A percentile compares a stretch with the other conserved stretches of the same genome.
Conservation (phyloP, 2,888 invertebrate species). For the Pelosia muscerda region DNA sequence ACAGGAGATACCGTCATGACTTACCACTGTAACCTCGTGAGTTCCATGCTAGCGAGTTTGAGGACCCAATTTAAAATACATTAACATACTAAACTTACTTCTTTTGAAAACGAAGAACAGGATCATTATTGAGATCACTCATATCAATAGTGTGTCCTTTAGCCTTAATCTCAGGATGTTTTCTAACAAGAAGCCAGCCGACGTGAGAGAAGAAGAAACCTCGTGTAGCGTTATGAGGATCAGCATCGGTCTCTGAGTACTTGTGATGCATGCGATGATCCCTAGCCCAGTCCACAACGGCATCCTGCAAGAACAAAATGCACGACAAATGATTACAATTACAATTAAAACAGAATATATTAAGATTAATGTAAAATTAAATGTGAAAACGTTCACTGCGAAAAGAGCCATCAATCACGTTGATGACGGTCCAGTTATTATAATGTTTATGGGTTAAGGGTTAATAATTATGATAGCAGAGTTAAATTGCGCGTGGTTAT, state of each 20-base stretch:
- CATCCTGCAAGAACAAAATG: slow-evolving; percentile 81
- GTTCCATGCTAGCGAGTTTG: too few relatives aligned
- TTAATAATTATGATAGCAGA: neutral
- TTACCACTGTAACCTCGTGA: too few relatives aligned
- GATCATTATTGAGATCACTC: slow-evolving; percentile 93
- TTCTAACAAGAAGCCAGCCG: slow-evolving; percentile 96
- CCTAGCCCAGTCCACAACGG: slow-evolving; percentile 92
- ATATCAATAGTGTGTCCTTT: slow-evolving; percentile 95
- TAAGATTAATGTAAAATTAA: too few relatives aligned
- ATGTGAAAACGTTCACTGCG: neutral
- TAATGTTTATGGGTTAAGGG: slow-evolving; percentile 2
- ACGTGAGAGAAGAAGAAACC: slow-evolving; percentile 99
- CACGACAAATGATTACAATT: neutral
- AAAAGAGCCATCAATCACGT: neutral
- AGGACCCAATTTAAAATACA: too few relatives aligned
- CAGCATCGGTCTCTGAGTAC: slow-evolving; percentile 97
- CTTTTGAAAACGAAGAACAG: slow-evolving; percentile 93
- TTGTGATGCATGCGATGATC: slow-evolving; percentile 96
- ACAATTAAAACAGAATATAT: too few relatives aligned
- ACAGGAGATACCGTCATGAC: too few relatives aligned
- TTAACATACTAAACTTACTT: too few relatives aligned
- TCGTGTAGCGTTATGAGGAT: slow-evolving; percentile 96
- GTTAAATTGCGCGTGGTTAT: slow-evolving; percentile 3
- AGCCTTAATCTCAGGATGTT: slow-evolving; percentile 95
- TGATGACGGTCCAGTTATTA: neutral